Evolutionary conservation across 1,140 invertebrate genomes (phyloP).

Genomic region (Halesus radiatus): DNA sequence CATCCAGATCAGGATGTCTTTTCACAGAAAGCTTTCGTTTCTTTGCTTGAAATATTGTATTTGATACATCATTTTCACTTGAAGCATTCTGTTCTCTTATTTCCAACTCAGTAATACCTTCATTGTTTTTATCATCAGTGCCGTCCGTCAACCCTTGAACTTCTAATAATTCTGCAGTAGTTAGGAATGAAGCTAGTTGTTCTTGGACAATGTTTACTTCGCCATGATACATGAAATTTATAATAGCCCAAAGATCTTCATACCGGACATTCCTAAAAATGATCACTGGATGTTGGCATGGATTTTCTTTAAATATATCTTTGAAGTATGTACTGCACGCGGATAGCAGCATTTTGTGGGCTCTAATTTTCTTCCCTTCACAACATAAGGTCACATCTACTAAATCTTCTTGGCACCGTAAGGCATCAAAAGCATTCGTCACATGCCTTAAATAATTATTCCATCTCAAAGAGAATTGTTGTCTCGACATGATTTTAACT

Average conservation of each 20-base stretch:
- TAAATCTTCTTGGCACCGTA: slow-evolving; percentile 43
- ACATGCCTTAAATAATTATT: slow-evolving; percentile 69
- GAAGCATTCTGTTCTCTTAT: slow-evolving; percentile 9
- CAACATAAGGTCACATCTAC: slow-evolving; percentile 88
- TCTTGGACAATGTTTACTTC: slow-evolving; percentile 93
- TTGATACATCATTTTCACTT: not conserved
- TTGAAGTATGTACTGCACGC: slow-evolving; percentile 88
- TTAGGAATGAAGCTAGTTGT: slow-evolving; percentile 87
- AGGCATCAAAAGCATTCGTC: slow-evolving; percentile 52
- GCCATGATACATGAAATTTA: slow-evolving; percentile 90
- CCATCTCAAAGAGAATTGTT: slow-evolving; percentile 61
- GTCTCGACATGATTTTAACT: slow-evolving; percentile 1
- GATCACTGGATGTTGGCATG: slow-evolving; percentile 88
- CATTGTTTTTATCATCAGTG: slow-evolving; percentile 59
- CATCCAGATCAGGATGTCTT: slow-evolving; percentile 19
- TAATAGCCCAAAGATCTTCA: slow-evolving; percentile 83
- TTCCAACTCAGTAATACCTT: slow-evolving; percentile 60
- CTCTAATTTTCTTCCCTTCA: slow-evolving; percentile 85
- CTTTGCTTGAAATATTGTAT: slow-evolving; percentile 27
- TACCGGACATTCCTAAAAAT: slow-evolving; percentile 88
- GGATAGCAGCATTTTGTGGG: slow-evolving; percentile 88
- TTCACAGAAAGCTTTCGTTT: slow-evolving; percentile 43
- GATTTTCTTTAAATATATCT: slow-evolving; percentile 87
- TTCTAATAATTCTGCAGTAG: slow-evolving; percentile 89
- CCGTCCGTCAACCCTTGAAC: slow-evolving; percentile 85